These are phyloP conservation scores for Chaunax sp. DNA, from an alignment of 2,797 vertebrate species.

Conservation along the genomic window DNA sequence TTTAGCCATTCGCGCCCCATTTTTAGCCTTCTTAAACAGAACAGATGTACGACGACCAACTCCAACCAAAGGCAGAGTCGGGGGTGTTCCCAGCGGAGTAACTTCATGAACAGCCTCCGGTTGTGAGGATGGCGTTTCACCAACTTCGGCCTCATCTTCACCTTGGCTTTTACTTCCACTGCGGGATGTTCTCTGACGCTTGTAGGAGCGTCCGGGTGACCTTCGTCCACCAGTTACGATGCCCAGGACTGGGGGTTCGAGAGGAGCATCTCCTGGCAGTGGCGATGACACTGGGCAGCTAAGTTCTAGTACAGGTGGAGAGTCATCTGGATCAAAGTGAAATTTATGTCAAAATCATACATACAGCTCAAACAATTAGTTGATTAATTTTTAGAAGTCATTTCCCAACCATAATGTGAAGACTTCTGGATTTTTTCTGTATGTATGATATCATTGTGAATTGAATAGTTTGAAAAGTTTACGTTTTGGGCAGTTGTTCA, in stretches of 20 bases:
- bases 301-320: slow-evolving; percentile 92
- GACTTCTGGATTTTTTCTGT: too few relatives aligned
- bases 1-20: slow-evolving; percentile 86
- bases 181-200: slow-evolving; percentile 83
- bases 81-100: slow-evolving; percentile 76
- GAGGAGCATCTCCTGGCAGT: slow-evolving; percentile 90
- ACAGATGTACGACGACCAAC: slow-evolving; percentile 92
- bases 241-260: slow-evolving; percentile 91
- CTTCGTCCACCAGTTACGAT: slow-evolving; percentile 88
- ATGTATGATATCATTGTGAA: too few relatives aligned
- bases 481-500: too few relatives aligned
- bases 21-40: slow-evolving; percentile 95
- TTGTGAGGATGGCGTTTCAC: slow-evolving; percentile 76
- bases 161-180: slow-evolving; percentile 74
- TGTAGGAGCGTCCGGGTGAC: slow-evolving; percentile 85
- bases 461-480: too few relatives aligned
- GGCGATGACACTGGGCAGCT: slow-evolving; percentile 91
- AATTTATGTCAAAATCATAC: not conserved
- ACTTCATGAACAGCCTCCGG: slow-evolving; percentile 83
- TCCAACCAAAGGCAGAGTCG: slow-evolving; percentile 71
- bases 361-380: not conserved
- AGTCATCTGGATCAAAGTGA: slow-evolving; percentile 82
- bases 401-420: too few relatives aligned
- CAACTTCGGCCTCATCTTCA: slow-evolving; percentile 82
- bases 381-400: too few relatives aligned